Conservation (phyloP, 2,113 vertebrate genomes). For the Vicugna pacos region DNA sequence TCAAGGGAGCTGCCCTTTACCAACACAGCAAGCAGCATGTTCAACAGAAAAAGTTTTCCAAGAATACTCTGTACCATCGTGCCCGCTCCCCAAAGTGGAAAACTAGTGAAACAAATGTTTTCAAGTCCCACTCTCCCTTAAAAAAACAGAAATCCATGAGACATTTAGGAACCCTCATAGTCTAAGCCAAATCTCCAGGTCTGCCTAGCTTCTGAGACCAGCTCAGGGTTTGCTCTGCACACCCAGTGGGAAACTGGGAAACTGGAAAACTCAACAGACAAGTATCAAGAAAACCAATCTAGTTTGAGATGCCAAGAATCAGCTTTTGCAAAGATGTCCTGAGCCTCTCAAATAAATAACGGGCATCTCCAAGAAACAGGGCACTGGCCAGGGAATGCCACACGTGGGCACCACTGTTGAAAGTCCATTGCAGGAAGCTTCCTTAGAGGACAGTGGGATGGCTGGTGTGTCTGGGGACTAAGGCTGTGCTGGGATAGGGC, state of each 20-base stretch:
- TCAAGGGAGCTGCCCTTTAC: neutral
- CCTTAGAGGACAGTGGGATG: neutral
- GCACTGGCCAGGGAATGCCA: neutral
- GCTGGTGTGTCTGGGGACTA: neutral
- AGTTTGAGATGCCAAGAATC: neutral
- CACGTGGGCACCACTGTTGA: neutral
- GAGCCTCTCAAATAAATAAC: neutral
- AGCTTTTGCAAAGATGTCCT: neutral
- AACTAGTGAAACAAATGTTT: neutral
- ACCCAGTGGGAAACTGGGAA: neutral
- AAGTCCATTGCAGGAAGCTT: neutral
- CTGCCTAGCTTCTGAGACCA: neutral
- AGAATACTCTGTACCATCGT: neutral
- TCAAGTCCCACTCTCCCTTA: neutral
- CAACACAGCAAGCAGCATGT: neutral
- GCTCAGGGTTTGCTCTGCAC: too few relatives aligned
- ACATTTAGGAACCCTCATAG: neutral
- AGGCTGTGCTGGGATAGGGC: neutral
- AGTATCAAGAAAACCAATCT: neutral
- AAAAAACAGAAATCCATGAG: neutral
- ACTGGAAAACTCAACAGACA: neutral
- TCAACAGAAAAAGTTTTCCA: neutral
- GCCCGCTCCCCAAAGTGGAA: neutral
- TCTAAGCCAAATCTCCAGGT: neutral
- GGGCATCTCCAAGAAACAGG: neutral